These are phyloP conservation scores for Melanerpes aurifrons DNA, from an alignment of 2,113 vertebrate species.

Conservation along the genomic window DNA sequence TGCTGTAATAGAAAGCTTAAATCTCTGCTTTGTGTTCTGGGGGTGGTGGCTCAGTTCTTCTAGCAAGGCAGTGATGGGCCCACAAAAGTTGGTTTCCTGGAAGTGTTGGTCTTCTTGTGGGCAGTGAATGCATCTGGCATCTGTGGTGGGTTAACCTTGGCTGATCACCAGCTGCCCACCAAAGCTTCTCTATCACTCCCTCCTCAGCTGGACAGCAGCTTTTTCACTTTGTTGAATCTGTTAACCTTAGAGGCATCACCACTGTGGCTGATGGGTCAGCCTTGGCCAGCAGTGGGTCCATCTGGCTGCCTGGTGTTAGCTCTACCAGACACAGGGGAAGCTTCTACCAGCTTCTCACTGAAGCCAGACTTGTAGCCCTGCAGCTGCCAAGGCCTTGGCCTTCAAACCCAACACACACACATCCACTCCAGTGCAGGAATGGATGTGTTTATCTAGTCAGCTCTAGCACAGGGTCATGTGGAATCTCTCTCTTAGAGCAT, in stretches of 20 bases:
- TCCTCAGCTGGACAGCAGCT: too few relatives aligned
- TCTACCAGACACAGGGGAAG: background rate
- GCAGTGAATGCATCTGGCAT: background rate
- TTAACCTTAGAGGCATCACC: background rate
- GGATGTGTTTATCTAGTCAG: background rate
- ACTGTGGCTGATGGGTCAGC: accelerated
- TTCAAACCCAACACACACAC: background rate
- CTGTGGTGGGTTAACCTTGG: background rate
- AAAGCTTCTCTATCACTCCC: too few relatives aligned
- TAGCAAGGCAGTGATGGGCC: background rate
- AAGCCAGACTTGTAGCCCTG: background rate
- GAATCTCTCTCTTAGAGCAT: background rate
- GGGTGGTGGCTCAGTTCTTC: background rate
- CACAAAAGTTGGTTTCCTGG: background rate
- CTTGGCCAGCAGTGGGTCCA: accelerated
- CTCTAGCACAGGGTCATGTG: background rate
- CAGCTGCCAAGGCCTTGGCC: background rate
- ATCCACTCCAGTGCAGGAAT: background rate
- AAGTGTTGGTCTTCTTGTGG: background rate
- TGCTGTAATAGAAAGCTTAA: background rate
- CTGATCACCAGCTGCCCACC: background rate
- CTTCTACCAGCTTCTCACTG: background rate
- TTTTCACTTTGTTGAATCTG: too few relatives aligned
- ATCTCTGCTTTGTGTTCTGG: background rate
- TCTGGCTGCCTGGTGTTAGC: background rate